phyloP scores from a whole-genome alignment of 2,113 vertebrate genomes.

The Holacanthus passer region DNA sequence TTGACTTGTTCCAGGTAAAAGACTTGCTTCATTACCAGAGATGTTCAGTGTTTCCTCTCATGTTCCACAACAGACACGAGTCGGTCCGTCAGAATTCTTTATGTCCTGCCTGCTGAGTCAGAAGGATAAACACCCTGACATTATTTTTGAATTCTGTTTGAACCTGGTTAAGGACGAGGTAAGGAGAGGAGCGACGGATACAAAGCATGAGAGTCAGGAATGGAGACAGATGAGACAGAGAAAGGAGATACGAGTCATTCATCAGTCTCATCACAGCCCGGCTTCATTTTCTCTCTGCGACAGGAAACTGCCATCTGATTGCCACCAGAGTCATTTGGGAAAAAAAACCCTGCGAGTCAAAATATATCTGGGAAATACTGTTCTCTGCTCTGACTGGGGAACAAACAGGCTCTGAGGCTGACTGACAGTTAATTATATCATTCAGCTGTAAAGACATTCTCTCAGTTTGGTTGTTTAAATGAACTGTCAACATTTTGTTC shows the following conservation, averaged over 20 bases:
- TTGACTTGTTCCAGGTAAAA: neutral
- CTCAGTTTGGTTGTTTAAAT: neutral
- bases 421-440: slow-evolving; percentile 9
- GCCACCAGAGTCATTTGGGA: neutral
- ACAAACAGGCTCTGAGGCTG: neutral
- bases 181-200: slow-evolving; percentile 5
- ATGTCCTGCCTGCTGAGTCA: slow-evolving; percentile 27
- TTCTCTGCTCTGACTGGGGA: neutral
- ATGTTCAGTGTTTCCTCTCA: neutral
- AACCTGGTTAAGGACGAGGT: neutral
- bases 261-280: slow-evolving; percentile 19
- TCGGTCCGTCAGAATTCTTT: slow-evolving; percentile 37
- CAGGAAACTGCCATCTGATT: neutral
- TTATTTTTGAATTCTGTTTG: slow-evolving; percentile 28
- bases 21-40: neutral
- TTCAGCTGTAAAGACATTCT: neutral
- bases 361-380: neutral
- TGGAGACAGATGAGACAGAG: slow-evolving; percentile 19
- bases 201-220: neutral
- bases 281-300: slow-evolving; percentile 14
- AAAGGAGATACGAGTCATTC: slow-evolving; percentile 16
- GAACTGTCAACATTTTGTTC: neutral
- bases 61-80: slow-evolving; percentile 21
- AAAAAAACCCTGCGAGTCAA: neutral
- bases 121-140: slow-evolving; percentile 10